Evolutionary conservation across 2,113 vertebrate species (phyloP).

Genomic region (Mesoclemmys tuberculata): DNA sequence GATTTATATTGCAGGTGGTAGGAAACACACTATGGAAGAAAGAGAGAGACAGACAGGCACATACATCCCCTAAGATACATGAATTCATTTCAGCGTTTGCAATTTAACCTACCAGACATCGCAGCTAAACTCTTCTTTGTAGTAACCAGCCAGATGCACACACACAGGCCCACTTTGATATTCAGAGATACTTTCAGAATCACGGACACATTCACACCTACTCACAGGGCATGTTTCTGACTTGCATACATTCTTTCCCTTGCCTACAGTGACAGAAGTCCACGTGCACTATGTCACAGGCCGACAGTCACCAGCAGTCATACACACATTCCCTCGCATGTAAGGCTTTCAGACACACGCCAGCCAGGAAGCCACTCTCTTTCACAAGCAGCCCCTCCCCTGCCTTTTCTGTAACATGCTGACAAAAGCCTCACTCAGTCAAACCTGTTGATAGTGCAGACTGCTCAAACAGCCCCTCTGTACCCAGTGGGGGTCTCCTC

Average conservation of each 20-base stretch:
- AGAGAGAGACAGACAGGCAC: not conserved
- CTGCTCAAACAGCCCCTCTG: not conserved
- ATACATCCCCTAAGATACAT: not conserved
- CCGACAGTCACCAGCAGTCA: not conserved
- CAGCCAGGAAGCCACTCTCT: not conserved
- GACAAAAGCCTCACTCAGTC: not conserved
- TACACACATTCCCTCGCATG: not conserved
- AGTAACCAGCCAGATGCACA: not conserved
- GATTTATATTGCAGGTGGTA: not conserved
- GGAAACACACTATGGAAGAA: not conserved
- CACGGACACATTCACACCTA: not conserved
- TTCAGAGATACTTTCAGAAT: not conserved
- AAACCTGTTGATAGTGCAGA: not conserved
- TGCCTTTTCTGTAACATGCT: not conserved
- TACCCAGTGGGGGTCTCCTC: not conserved
- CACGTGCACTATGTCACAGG: not conserved
- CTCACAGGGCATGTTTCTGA: not conserved
- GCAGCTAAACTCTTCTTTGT: not conserved
- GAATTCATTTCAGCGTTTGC: not conserved
- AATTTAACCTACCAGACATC: not conserved
- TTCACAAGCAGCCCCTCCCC: not conserved
- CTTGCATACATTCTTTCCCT: not conserved
- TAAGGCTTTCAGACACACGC: fast-evolving
- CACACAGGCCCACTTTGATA: not conserved
- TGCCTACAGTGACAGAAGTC: not conserved